phyloP scores from a whole-genome alignment of 2,797 vertebrate genomes.

The Pyrocephalus nanus region DNA sequence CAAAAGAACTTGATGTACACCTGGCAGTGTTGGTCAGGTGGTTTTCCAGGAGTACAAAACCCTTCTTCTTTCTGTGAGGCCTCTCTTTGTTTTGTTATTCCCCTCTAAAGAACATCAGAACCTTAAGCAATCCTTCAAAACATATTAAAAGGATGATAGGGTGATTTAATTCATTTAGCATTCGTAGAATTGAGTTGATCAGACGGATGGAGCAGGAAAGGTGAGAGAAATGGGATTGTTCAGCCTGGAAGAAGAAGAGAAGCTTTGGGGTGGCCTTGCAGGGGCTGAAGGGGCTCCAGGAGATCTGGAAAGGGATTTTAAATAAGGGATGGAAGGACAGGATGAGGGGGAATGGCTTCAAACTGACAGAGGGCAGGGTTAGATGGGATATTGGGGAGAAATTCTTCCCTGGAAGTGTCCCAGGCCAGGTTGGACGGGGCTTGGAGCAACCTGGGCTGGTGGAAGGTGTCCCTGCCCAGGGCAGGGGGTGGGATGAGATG shows the following conservation, averaged over 20 bases:
- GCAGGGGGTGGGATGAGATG: neutral
- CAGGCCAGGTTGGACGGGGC: neutral
- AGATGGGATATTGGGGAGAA: neutral
- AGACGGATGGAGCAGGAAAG: neutral
- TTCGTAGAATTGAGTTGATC: neutral
- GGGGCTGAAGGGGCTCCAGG: accelerated
- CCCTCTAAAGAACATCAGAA: neutral
- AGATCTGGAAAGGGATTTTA: accelerated
- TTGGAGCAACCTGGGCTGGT: neutral
- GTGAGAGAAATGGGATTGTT: neutral
- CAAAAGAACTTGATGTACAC: neutral
- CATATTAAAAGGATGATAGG: neutral
- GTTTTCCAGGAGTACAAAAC: neutral
- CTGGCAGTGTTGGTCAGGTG: neutral
- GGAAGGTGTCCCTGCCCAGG: neutral
- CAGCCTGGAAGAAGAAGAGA: neutral
- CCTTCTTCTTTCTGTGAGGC: neutral
- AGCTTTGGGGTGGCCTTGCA: accelerated
- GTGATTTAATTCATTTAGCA: neutral
- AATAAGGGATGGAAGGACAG: neutral
- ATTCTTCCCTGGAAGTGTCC: accelerated
- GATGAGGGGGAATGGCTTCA: neutral
- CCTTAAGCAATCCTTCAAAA: neutral
- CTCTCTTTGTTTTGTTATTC: neutral
- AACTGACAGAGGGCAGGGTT: too few species aligned